Evolutionary conservation across 2,888 invertebrate species (phyloP), one percentile per base, ranked within the genome.

Genomic region (Epinotia nisella): DNA sequence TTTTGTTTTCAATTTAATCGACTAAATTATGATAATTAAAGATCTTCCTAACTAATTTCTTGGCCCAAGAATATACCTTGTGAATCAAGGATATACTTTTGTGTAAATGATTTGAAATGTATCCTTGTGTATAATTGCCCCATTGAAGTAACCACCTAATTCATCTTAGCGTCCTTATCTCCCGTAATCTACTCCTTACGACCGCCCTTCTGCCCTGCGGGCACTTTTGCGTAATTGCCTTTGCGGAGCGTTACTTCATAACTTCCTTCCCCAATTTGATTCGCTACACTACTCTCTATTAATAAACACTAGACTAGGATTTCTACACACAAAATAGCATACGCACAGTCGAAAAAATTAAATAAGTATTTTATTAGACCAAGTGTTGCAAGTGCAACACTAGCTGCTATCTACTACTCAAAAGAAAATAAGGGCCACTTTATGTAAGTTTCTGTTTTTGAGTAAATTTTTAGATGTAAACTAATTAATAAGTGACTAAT

Each of bases 61-160:
- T 35, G 35, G 35, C 9, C 35, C 9, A 35, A 7, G 29, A 29
- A 29, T 29, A 29, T n/a, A n/a, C n/a, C n/a, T 7, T 9, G 0
- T 35, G 9, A 9, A 35, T 9, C 29, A 35, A 35, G 35, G 35
- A 35, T 35, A 35, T 9, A 35, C 35, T 35, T 29, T 29, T 49
- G 7, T n/a, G 7, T 5, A 5, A 45, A 45, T 45, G 15, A 15
- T 45, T 49, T 49, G n/a, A n/a, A 55, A 41, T 17, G 21, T 41
- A 56, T 66, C 21, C 24, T 9, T n/a, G n/a, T 56, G 66, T 56
- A 66, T 66, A 66, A 66, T 66, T 56, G 55, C 56, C 21, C 55
- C 41, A 66, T 66, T 56, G 66, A 66, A n/a, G 55, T 66, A 66
- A 66, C 55, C 66, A 66, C 66, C 66, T 41, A 56, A 66, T 56